Evolutionary conservation across 2,888 invertebrate species (phyloP).

Genomic region (Biston stratarius): DNA sequence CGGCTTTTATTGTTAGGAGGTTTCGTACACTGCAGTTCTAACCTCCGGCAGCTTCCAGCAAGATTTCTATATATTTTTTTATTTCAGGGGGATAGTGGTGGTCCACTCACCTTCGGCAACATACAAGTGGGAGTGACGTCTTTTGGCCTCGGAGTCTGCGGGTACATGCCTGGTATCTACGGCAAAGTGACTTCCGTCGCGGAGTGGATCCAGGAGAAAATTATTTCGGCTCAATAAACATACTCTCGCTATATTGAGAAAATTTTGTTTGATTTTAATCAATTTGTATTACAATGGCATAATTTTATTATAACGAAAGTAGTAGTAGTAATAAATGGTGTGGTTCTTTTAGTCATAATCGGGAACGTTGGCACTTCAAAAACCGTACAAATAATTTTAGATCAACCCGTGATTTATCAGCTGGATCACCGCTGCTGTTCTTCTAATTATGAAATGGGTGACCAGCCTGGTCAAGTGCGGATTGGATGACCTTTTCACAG

Average conservation of each 20-base stretch:
- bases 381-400: too few relatives aligned
- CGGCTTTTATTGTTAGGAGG: too few relatives aligned
- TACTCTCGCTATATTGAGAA: neutral
- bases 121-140: slow-evolving; percentile 59
- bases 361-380: too few relatives aligned
- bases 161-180: slow-evolving; percentile 56
- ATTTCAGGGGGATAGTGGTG: slow-evolving; percentile 62
- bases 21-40: too few relatives aligned
- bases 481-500: too few relatives aligned
- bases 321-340: too few relatives aligned
- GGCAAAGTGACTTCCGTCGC: slow-evolving; percentile 47
- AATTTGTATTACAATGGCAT: neutral
- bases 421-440: too few relatives aligned
- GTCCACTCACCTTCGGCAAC: slow-evolving; percentile 54
- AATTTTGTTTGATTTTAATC: neutral
- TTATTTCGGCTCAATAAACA: slow-evolving; percentile 9
- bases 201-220: slow-evolving; percentile 52
- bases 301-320: neutral
- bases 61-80: neutral
- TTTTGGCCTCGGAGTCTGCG: slow-evolving; percentile 54
- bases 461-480: too few relatives aligned
- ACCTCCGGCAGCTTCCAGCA: too few relatives aligned
- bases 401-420: too few relatives aligned
- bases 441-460: too few relatives aligned
- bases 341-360: too few relatives aligned